Evolutionary conservation across 2,113 vertebrate species (phyloP).

Genomic region (Ondatra zibethicus): DNA sequence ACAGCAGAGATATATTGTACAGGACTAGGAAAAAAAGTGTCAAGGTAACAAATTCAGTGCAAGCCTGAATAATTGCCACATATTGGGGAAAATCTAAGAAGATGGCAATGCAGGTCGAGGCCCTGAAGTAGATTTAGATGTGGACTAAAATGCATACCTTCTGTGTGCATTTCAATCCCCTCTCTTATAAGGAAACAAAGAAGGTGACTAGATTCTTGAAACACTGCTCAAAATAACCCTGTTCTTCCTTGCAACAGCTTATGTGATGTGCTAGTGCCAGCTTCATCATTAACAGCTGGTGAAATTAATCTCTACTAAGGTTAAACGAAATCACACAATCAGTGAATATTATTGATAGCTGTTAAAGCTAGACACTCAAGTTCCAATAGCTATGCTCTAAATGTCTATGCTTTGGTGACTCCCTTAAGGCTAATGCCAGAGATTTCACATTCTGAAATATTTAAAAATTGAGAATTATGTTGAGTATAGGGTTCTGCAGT

Average conservation of each 20-base stretch:
- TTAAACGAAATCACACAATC: constrained; percentile 10
- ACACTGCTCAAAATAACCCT: background rate
- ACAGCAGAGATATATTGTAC: background rate
- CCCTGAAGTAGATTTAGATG: background rate
- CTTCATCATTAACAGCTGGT: constrained; percentile 35
- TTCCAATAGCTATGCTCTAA: background rate
- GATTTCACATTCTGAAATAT: constrained; percentile 50
- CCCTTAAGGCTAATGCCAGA: constrained; percentile 6
- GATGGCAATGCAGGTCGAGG: background rate
- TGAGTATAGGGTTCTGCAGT: constrained; percentile 35
- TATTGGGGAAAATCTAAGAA: background rate
- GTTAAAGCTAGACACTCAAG: constrained; percentile 25
- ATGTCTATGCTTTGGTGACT: background rate
- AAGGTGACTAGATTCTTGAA: constrained; percentile 21
- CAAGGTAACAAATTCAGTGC: background rate
- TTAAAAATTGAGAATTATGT: constrained; percentile 5
- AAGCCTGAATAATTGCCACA: constrained; percentile 12
- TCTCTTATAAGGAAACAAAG: background rate
- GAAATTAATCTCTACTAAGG: background rate
- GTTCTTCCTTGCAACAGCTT: background rate
- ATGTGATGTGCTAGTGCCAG: background rate
- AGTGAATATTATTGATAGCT: background rate
- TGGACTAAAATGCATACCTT: background rate
- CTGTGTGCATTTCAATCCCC: background rate
- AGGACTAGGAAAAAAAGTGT: constrained; percentile 24